phyloP scores from a whole-genome alignment of 2,113 vertebrate genomes.

The Ramphastos sulfuratus region DNA sequence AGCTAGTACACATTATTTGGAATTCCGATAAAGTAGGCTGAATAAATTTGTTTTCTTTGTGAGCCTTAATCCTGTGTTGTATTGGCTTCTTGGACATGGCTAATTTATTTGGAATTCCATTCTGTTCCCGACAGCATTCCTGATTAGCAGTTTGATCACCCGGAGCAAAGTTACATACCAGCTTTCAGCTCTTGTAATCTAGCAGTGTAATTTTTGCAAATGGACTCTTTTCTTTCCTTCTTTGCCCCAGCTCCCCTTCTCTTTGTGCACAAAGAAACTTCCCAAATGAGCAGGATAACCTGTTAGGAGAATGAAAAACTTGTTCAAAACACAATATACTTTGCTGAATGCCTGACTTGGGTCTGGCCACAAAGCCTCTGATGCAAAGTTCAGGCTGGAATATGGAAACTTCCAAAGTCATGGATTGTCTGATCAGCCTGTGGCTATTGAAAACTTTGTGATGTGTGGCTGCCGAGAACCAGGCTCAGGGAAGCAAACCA shows the following conservation, averaged over 20 bases:
- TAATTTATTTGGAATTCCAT: conserved; percentile 80
- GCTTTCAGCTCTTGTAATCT: conserved; percentile 69
- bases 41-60: conserved; percentile 77
- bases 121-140: conserved; percentile 74
- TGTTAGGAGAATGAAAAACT: conserved; percentile 22
- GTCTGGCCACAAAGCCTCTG: not conserved
- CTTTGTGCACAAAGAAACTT: conserved; percentile 29
- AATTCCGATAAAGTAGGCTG: conserved; percentile 77
- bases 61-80: conserved; percentile 75
- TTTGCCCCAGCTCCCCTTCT: conserved; percentile 16
- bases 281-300: conserved; percentile 40
- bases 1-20: conserved; percentile 59
- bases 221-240: conserved; percentile 38
- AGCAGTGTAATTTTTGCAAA: conserved; percentile 54
- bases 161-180: conserved; percentile 70
- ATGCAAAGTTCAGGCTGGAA: not conserved
- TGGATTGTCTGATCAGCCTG: not conserved
- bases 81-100: conserved; percentile 77
- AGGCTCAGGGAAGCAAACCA: not conserved
- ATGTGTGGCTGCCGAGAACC: not conserved
- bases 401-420: not conserved
- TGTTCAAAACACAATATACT: not conserved
- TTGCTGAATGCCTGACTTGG: not conserved
- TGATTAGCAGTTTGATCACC: conserved; percentile 75
- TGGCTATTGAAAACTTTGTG: not conserved